Base-by-base conservation (phyloP, 2,113 vertebrate species). In the Paraplagusia blochii region DNA sequence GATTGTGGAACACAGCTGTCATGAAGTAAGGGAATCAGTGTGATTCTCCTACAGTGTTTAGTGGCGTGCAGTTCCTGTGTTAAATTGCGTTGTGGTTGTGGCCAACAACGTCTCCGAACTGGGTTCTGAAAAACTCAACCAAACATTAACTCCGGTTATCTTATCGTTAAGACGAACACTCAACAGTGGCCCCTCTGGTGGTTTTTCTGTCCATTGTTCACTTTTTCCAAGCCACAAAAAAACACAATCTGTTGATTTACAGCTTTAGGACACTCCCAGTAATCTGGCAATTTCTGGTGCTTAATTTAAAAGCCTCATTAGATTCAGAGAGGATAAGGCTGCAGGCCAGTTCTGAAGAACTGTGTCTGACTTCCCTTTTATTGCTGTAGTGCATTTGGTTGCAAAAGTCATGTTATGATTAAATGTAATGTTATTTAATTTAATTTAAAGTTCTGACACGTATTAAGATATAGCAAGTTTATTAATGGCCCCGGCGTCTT, bases 251-350 rank as follows among this genome's bases (percentile, higher is more conserved):
- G 49, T 58, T 51, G 47, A 40, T 76, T 72, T 50, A 68, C 19
- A 48, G 40, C 14, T 66, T 10, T 15, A 69, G 74, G 69, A 33
- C 53, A 53, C 59, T 76, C 74, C 45, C 59, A 58, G 38, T 74
- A 75, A 63, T 77, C 58, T 58, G 14, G 45, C 1, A 15, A 54
- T 72, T 77, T 59, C 48, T 34, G 45, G 49, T 17, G 44, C 0
- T 11, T 49, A 49, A 64, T 68, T 53, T 63, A 47, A 53, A 71
- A 35, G 8, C 6, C 65, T 65, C 14, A 9, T 38, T 53, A 54
- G 10, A 22, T 34, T 9, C 17, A 15, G 19, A 53, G 9, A 43
- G 29, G 12, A 40, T 15, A 71, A 75, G 52, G 46, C 34, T 9
- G 36, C 55, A 64, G 63, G 3, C 42, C 43, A 54, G 59, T 29